Evolutionary conservation across 2,797 vertebrate genomes (phyloP).

Genomic region (Melanotaenia boesemani): DNA sequence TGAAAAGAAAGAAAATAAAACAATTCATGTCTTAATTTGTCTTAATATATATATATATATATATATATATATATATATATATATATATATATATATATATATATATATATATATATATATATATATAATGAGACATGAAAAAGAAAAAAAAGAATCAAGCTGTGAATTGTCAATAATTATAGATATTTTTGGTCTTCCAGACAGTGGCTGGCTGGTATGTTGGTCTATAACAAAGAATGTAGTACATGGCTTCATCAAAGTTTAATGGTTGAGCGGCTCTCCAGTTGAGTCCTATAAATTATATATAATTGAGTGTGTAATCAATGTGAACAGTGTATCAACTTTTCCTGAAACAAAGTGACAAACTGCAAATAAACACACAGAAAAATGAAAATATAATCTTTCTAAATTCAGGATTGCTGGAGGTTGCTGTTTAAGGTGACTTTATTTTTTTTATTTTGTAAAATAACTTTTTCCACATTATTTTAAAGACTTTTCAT

Average conservation of each 20-base stretch:
- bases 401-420: no score
- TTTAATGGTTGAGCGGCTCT: slow-evolving; percentile 66
- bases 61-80: no score
- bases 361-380: slow-evolving; percentile 38
- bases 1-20: no score
- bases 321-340: slow-evolving; percentile 74
- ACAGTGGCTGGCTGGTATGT: slow-evolving; percentile 61
- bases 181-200: slow-evolving; percentile 40
- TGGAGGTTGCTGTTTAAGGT: neutral
- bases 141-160: neutral
- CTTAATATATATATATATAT: no score
- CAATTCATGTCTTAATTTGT: no score
- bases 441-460: neutral
- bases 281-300: slow-evolving; percentile 73
- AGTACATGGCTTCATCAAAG: slow-evolving; percentile 77
- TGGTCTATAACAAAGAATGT: slow-evolving; percentile 76
- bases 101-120: no score
- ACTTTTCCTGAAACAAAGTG: slow-evolving; percentile 63
- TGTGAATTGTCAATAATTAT: slow-evolving; percentile 51
- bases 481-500: no score
- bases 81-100: no score
- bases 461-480: no score
- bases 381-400: neutral
- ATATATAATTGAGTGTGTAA: slow-evolving; percentile 77
- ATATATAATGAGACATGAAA: no score